phyloP scores from a whole-genome alignment of 2,888 invertebrate genomes.

The Exocentrus adspersus region DNA sequence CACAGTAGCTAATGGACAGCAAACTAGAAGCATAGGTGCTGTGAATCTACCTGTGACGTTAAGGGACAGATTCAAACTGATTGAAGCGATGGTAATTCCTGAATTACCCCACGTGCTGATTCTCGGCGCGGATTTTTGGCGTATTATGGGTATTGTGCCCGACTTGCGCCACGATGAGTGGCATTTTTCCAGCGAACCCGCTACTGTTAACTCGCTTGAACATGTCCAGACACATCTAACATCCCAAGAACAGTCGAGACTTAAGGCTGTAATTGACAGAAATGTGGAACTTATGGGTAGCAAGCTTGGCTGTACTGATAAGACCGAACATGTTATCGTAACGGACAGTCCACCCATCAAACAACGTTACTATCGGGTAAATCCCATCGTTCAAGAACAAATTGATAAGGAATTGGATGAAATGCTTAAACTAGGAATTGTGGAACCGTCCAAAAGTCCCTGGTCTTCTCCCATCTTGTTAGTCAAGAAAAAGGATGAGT shows the following conservation, averaged over 20 bases:
- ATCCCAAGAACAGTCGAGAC: not conserved
- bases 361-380: slow-evolving; percentile 41
- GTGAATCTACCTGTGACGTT: slow-evolving; percentile 28
- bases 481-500: slow-evolving; percentile 29
- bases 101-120: slow-evolving; percentile 32
- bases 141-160: slow-evolving; percentile 35
- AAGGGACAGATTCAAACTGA: slow-evolving; percentile 23
- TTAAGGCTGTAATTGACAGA: slow-evolving; percentile 8
- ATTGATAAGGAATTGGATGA: slow-evolving; percentile 49
- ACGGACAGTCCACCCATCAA: no score
- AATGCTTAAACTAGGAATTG: slow-evolving; percentile 50
- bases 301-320: not conserved
- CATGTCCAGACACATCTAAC: slow-evolving; percentile 1
- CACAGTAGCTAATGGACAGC: slow-evolving; percentile 37
- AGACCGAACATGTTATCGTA: slow-evolving; percentile 18
- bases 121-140: slow-evolving; percentile 38
- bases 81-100: slow-evolving; percentile 35
- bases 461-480: slow-evolving; percentile 52
- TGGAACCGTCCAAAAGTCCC: slow-evolving; percentile 49
- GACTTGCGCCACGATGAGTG: slow-evolving; percentile 35
- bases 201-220: not conserved
- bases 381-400: slow-evolving; percentile 35
- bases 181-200: slow-evolving; percentile 30
- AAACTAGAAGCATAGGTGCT: slow-evolving; percentile 23
- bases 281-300: slow-evolving; percentile 10